Base-by-base conservation (phyloP, 2,113 vertebrate species). In the Athene noctua region DNA sequence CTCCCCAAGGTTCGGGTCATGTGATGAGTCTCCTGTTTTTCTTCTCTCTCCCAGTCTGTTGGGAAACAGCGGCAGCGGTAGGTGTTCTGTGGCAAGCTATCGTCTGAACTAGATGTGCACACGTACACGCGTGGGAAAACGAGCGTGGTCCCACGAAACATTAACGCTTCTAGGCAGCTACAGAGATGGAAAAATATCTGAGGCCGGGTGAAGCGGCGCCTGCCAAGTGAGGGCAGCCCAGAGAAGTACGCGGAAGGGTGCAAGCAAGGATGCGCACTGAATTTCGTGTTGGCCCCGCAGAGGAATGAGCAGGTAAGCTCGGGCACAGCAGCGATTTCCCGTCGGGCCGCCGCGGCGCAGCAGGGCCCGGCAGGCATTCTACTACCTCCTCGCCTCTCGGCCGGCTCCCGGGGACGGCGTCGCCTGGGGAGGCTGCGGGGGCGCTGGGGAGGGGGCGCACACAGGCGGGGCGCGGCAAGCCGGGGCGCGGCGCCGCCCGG, bases 1-100 rank as follows among this genome's bases (percentile, higher is more conserved):
- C 70, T 92, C 61, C 80, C 70, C 82, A 44, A 30, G 86, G 38
- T 61, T 66, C 27, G 42, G 57, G 82, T 81, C 96, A 96, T 42
- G 74, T 90, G 93, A 62, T n/a, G 66, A 47, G 46, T 13, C 68
- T 81, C 68, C 74, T 49, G 94, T 73, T 36, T 57, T 52, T 32
- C 63, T 57, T 16, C 58, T 21, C 34, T 11, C 54, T 23, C 34
- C 15, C 55, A 66, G 65, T 17, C 70, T 27, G 61, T 16, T 4
- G 44, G 77, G 81, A 55, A 38, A 4, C 34, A 57, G 67, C 44
- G 9, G 46, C 77, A 6, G 77, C 63, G 29, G 54, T 40, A 67
- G 84, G 88, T 68, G 18, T 16, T 19, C 19, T 23, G 59, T 4
- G 67, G 49, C 65, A 59, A 70, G 40, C 46, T 73, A 3, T 11